A percentile compares a stretch with the other conserved stretches of the same genome.
Conservation (phyloP, 2,113 vertebrate species). For the Lasiurus cinereus region DNA sequence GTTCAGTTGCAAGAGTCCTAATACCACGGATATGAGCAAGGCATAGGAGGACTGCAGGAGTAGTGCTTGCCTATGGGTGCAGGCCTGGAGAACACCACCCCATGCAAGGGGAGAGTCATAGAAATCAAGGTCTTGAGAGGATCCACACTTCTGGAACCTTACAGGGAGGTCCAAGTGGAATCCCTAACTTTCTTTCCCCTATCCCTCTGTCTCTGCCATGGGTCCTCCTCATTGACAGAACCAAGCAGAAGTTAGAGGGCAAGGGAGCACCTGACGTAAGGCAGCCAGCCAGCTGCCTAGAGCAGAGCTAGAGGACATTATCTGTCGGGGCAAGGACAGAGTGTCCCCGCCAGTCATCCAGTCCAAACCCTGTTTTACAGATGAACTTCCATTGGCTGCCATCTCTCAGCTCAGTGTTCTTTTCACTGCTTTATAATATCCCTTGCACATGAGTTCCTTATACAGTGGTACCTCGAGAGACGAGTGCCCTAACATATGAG, state of each 20-base stretch:
- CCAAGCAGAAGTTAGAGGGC: not conserved
- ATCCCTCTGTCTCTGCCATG: not conserved
- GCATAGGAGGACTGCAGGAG: not conserved
- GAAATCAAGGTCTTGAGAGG: not conserved
- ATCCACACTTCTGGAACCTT: not conserved
- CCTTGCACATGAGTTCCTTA: not conserved
- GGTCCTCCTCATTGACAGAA: not conserved
- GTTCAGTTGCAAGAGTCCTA: not conserved
- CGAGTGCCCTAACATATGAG: too few relatives aligned
- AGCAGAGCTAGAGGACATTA: not conserved
- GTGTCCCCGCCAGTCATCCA: not conserved
- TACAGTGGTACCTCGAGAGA: too few relatives aligned
- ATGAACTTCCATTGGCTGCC: not conserved
- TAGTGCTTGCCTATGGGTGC: rapidly evolving
- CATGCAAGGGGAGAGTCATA: not conserved
- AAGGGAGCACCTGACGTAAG: not conserved
- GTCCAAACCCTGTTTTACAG: not conserved
- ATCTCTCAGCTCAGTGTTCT: not conserved
- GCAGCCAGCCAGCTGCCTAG: not conserved
- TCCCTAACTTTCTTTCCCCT: not conserved
- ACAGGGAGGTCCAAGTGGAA: not conserved
- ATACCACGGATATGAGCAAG: rapidly evolving
- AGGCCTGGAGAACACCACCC: not conserved
- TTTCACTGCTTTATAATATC: not conserved
- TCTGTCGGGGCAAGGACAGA: not conserved